Conservation (phyloP, 1,140 invertebrate genomes). For the Steinernema feltiae region DNA sequence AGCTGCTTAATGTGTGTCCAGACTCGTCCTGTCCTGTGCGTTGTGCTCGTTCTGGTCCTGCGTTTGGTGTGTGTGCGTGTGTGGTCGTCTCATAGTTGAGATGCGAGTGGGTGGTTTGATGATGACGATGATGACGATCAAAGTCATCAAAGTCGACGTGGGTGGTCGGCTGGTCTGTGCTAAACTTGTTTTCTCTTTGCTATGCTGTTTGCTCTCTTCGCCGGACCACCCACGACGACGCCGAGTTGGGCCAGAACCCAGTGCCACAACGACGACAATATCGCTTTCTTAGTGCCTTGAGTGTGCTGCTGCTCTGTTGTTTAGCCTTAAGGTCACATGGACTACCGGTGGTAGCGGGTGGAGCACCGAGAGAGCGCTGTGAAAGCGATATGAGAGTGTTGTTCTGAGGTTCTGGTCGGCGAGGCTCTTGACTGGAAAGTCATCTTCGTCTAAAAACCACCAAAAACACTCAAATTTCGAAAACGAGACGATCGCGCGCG, state of each 20-base stretch:
- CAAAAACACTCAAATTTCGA: neutral
- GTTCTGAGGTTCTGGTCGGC: neutral
- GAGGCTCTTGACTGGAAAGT: neutral
- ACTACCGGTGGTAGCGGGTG: no score
- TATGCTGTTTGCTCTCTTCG: neutral
- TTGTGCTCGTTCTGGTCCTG: neutral
- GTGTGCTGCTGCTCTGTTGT: neutral
- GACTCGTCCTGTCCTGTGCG: neutral
- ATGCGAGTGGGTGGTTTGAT: neutral
- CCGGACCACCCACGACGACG: neutral
- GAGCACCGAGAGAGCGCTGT: neutral
- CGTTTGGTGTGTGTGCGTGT: neutral
- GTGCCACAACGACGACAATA: neutral
- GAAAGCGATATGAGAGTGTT: no score
- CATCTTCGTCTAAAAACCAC: no score
- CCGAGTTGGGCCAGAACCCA: neutral
- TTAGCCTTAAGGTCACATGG: conserved; percentile 7
- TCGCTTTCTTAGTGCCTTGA: conserved; percentile 11
- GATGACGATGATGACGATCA: neutral
- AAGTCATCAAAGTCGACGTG: neutral
- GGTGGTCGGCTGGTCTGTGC: no score
- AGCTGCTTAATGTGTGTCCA: neutral
- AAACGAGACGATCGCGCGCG: no score
- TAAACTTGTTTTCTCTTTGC: neutral
- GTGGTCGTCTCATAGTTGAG: neutral